These are phyloP conservation scores for Bombus affinis DNA, from an alignment of 1,140 invertebrate genomes.

Conservation along the genomic window DNA sequence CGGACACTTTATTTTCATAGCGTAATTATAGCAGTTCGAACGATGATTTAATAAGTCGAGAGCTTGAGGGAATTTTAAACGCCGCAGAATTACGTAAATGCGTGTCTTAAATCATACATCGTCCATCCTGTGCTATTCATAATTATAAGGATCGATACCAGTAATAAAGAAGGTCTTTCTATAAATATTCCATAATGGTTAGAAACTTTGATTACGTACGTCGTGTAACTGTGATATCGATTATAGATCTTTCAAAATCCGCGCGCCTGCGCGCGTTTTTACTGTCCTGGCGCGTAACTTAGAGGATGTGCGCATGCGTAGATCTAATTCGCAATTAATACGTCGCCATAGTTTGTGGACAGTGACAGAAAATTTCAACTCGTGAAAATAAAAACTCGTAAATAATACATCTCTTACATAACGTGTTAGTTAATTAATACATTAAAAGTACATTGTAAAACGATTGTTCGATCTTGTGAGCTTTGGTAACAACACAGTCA, in stretches of 20 bases:
- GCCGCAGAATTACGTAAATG: neutral
- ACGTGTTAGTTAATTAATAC: neutral
- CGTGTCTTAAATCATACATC: neutral
- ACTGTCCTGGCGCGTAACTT: neutral
- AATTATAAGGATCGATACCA: neutral
- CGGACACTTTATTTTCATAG: slow-evolving; percentile 23
- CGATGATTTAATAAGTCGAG: neutral
- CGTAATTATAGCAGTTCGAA: slow-evolving; percentile 16
- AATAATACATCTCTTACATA: neutral
- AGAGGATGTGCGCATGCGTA: neutral
- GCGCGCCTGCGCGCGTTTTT: neutral
- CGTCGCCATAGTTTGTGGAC: no score
- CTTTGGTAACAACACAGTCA: neutral
- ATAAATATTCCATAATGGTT: neutral
- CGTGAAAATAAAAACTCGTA: no score
- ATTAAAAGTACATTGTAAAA: neutral
- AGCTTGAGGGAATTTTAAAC: neutral
- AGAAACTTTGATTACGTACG: neutral
- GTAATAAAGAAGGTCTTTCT: neutral
- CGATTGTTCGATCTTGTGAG: neutral
- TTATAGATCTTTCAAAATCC: neutral
- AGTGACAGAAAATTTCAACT: neutral
- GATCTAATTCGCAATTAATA: neutral
- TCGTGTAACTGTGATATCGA: neutral
- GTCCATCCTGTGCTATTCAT: neutral